Conservation (phyloP, 2,113 vertebrate genomes). For the Blennius ocellaris region DNA sequence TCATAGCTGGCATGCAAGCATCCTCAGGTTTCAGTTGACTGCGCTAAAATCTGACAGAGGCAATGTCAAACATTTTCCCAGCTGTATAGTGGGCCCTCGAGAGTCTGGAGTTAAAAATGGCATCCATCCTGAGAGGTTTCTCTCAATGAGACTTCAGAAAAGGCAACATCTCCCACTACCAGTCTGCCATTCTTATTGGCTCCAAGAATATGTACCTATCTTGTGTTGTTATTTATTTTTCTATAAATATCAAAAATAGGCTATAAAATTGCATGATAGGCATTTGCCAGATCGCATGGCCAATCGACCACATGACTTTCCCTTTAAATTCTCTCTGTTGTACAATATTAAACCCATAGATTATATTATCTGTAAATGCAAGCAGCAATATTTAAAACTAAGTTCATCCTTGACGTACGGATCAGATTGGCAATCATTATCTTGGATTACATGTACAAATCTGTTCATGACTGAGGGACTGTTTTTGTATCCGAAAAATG, state of each 20-base stretch:
- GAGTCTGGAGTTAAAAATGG: constrained; percentile 26
- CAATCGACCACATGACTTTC: neutral
- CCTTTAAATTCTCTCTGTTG: constrained; percentile 8
- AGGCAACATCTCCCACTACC: constrained; percentile 1
- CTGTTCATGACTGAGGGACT: constrained; percentile 26
- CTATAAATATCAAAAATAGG: too few species aligned
- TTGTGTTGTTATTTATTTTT: too few species aligned
- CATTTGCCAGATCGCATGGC: too few species aligned
- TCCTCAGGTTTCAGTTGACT: constrained; percentile 41
- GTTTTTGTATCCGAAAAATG: constrained; percentile 8
- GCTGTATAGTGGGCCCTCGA: constrained; percentile 20
- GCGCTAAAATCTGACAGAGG: constrained; percentile 29
- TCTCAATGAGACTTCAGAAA: constrained; percentile 18
- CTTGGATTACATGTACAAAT: constrained; percentile 27
- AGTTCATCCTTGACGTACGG: constrained; percentile 12
- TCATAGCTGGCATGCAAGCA: constrained; percentile 15
- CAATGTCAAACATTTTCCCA: constrained; percentile 42
- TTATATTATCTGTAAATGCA: constrained; percentile 11
- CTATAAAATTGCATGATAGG: too few species aligned
- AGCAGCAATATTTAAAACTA: constrained; percentile 5
- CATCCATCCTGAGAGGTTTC: constrained; percentile 21
- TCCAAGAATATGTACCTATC: neutral
- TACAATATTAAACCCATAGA: constrained; percentile 6
- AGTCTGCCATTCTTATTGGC: neutral
- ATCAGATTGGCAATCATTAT: constrained; percentile 20